Evolutionary conservation across 2,888 invertebrate genomes (phyloP), one percentile per base, ranked within the genome.

Genomic region (Ochropleura leucogaster): DNA sequence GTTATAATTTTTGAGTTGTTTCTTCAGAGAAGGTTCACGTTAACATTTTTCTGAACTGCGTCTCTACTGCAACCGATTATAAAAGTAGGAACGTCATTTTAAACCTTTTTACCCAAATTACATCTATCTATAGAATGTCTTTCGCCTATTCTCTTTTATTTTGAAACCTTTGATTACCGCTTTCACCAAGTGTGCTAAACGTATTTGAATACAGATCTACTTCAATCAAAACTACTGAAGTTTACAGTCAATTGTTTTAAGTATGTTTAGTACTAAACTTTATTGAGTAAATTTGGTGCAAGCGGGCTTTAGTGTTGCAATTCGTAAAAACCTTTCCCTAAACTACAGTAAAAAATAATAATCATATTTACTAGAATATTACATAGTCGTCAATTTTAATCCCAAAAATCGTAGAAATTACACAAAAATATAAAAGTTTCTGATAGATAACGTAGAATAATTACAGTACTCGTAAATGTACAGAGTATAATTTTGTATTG

Each of bases 381-480:
- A 80, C 72, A 82, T 78, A 85, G 79, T 70, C 49, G 80, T 84
- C 77, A 85, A 85, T 87, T 87, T 77, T 77, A 74, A 78, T 83
- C 44, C 71, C 40, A 78, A 79, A 30, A 74, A 74, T 81, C 60
- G 70, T 84, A 84, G 77, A 66, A 67, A 40, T 66, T 80, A 69
- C 72, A 79, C 68, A 20, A 79, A 65, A 20, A 72, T 68, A 62
- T 81, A 65, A 72, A 42, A 62, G 14, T 66, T 82, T 84, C 65
- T 77, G 59, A 65, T 84, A 81, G 60, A 42, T 67, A 49, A n/a
- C 16, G 20, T 84, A 86, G 79, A 47, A 47, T 71, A 66, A 66
- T 67, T 16, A 57, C 12, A 46, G 6, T 57, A 62, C 12, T 62
- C 14, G n/a, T 62, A 12, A n/a, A 79, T 83, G 68, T 76, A 72